Evolutionary conservation across 1,140 invertebrate species (phyloP).

Genomic region (Lepidurus couesii): DNA sequence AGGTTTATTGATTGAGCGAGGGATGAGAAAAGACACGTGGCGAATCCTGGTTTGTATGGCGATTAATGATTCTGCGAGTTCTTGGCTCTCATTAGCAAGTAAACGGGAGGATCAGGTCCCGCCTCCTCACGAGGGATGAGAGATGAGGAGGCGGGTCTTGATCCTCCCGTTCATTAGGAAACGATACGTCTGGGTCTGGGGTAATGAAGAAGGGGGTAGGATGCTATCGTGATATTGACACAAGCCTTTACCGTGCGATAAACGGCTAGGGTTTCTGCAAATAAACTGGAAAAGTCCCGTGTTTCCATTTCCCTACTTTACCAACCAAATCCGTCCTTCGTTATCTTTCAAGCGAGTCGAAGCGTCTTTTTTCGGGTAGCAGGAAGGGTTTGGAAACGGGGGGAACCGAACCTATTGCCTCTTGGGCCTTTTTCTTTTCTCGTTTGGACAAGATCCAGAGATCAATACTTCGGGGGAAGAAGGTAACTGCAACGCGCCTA

Average conservation of each 20-base stretch:
- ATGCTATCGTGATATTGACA: not conserved
- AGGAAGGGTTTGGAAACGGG: too few relatives aligned
- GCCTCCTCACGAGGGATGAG: not conserved
- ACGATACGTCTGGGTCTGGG: not conserved
- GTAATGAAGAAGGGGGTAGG: not conserved
- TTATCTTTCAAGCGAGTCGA: too few relatives aligned
- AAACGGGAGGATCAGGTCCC: not conserved
- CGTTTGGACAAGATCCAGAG: conserved; percentile 16
- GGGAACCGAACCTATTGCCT: not conserved
- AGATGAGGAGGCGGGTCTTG: not conserved
- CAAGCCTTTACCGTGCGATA: not conserved
- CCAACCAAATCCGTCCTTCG: too few relatives aligned
- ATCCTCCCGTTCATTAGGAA: not conserved
- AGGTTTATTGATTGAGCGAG: not conserved
- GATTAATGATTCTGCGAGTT: not conserved
- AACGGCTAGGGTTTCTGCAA: too few relatives aligned
- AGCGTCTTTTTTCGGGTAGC: too few relatives aligned
- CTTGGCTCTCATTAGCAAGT: not conserved
- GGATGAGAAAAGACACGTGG: not conserved
- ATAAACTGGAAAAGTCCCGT: too few relatives aligned
- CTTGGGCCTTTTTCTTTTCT: not conserved
- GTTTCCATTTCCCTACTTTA: too few relatives aligned
- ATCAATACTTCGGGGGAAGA: not conserved
- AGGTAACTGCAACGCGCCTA: not conserved
- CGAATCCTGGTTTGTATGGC: not conserved